These are phyloP conservation scores for Argyresthia goedartella DNA, from an alignment of 2,888 invertebrate genomes.

Conservation along the genomic window DNA sequence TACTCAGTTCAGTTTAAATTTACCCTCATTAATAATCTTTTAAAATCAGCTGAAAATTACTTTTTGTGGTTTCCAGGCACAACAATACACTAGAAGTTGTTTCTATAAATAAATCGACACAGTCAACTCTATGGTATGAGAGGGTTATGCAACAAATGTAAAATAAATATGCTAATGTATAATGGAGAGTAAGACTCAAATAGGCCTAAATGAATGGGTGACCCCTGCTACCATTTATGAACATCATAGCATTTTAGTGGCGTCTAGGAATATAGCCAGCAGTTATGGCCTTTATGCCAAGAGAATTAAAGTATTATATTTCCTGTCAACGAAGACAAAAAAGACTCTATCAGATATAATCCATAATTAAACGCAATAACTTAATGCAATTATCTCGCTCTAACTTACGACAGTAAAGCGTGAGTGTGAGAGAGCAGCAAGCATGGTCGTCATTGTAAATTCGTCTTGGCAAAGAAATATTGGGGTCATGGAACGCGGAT, in stretches of 20 bases:
- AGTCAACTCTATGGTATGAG: no score
- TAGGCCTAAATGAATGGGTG: conserved; percentile 33
- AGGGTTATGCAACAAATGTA: neutral
- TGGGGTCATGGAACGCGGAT: conserved; percentile 67
- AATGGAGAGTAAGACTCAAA: conserved; percentile 10
- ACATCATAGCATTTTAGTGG: conserved; percentile 19
- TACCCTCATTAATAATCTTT: no score
- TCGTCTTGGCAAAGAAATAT: conserved; percentile 33
- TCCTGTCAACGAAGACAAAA: conserved; percentile 24
- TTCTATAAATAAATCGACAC: no score
- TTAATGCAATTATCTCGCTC: conserved; percentile 28
- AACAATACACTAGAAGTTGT: no score
- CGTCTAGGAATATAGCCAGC: conserved; percentile 21
- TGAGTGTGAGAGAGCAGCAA: conserved; percentile 37
- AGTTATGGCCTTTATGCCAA: conserved; percentile 15
- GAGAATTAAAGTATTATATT: neutral
- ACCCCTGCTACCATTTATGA: conserved; percentile 32
- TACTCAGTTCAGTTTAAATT: no score
- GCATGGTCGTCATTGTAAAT: conserved; percentile 23
- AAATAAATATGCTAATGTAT: neutral
- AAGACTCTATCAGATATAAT: conserved; percentile 11
- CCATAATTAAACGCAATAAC: conserved; percentile 17
- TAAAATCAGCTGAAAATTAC: no score
- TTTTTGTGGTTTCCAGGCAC: no score
- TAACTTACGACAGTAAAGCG: conserved; percentile 18